Evolutionary conservation across 2,113 vertebrate genomes (phyloP).

Genomic region (Apodemus speciosus): DNA sequence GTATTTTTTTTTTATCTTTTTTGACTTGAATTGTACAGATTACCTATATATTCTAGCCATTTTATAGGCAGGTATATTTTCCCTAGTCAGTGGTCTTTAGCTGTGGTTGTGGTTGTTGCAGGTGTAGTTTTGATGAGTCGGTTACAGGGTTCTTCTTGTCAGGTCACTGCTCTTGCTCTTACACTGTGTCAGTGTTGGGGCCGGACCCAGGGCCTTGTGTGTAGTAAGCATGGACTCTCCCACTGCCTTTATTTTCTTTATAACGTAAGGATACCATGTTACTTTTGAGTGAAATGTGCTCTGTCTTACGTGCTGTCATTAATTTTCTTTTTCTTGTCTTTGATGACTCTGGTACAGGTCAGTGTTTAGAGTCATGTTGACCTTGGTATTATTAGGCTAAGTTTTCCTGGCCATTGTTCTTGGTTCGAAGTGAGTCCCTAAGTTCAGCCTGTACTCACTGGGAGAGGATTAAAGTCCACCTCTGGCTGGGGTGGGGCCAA

Average conservation of each 20-base stretch:
- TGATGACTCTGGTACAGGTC: background rate
- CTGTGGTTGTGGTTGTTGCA: background rate
- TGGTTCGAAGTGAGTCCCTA: background rate
- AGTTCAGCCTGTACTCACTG: background rate
- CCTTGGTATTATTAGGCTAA: background rate
- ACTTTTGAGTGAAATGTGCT: background rate
- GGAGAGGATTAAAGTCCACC: background rate
- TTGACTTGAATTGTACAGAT: background rate
- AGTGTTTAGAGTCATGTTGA: background rate
- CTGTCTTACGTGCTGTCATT: background rate
- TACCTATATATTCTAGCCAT: background rate
- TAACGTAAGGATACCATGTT: background rate
- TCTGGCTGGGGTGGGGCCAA: background rate
- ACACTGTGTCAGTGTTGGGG: background rate
- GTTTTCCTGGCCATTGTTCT: background rate
- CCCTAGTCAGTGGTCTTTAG: background rate
- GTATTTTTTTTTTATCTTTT: background rate
- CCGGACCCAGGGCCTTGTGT: background rate
- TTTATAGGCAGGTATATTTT: background rate
- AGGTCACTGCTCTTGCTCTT: background rate
- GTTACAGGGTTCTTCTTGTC: background rate
- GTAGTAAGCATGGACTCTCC: background rate
- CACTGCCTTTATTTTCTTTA: background rate
- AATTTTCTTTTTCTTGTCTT: background rate
- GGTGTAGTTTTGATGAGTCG: slow-evolving; percentile 30